phyloP scores from a whole-genome alignment of 2,113 vertebrate genomes.

The Cyanistes caeruleus region DNA sequence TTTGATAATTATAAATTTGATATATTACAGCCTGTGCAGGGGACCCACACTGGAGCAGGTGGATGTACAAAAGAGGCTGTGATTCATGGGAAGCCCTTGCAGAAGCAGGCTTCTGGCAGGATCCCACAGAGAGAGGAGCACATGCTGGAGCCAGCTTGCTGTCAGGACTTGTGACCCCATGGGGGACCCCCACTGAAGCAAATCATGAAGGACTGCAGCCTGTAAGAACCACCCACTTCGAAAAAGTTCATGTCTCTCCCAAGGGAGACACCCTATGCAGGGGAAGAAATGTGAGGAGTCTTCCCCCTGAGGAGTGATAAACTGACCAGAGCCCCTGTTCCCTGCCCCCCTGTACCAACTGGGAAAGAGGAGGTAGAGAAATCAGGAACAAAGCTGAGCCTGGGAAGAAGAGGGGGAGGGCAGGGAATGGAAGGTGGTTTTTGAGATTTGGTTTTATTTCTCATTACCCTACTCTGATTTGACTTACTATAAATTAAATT shows the following conservation, averaged over 20 bases:
- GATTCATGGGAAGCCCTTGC: neutral
- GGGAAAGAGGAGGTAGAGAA: neutral
- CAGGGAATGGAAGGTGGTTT: neutral
- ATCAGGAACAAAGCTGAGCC: neutral
- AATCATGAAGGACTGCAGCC: neutral
- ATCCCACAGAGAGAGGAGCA: neutral
- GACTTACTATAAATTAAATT: neutral
- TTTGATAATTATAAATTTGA: no score
- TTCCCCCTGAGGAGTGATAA: neutral
- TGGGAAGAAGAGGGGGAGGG: neutral
- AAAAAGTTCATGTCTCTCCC: neutral
- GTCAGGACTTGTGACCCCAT: neutral
- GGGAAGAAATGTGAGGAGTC: neutral
- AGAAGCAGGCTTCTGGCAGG: neutral
- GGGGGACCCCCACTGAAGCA: neutral
- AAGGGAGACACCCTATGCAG: neutral
- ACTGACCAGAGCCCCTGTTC: neutral
- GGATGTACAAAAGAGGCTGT: neutral
- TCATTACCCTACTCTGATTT: neutral
- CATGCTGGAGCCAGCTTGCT: neutral
- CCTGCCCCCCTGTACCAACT: neutral
- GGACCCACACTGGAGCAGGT: rapidly evolving
- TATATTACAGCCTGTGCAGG: no score
- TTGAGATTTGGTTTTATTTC: neutral
- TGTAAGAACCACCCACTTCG: neutral